These are phyloP conservation scores for Ceratoteleas bidentatus DNA, from an alignment of 1,140 invertebrate genomes.

Conservation along the genomic window DNA sequence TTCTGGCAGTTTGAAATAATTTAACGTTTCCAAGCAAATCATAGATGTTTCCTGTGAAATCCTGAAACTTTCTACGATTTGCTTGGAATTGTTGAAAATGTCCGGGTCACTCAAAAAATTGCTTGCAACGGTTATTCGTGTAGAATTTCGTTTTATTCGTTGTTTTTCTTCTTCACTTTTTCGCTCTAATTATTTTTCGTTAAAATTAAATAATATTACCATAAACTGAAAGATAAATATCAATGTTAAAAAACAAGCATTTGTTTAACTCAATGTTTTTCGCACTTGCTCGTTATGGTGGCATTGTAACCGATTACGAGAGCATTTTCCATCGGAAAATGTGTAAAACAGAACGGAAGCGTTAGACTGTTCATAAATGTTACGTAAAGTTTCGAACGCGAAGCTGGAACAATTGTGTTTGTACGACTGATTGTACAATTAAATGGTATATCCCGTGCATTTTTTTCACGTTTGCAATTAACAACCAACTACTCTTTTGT, in stretches of 20 bases:
- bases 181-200: not conserved
- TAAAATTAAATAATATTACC: not conserved
- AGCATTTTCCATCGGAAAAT: slow-evolving; percentile 4
- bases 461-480: too few relatives aligned
- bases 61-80: not conserved
- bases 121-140: too few relatives aligned
- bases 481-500: too few relatives aligned
- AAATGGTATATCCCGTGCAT: too few relatives aligned
- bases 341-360: slow-evolving; percentile 11
- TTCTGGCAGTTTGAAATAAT: too few relatives aligned
- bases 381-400: slow-evolving; percentile 7
- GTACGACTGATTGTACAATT: not conserved
- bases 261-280: not conserved
- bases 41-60: too few relatives aligned
- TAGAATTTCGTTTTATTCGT: not conserved
- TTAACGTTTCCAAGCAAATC: slow-evolving; percentile 4
- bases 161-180: not conserved
- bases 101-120: too few relatives aligned
- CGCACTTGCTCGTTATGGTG: not conserved
- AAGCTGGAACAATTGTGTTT: not conserved
- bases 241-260: not conserved
- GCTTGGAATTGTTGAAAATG: not conserved
- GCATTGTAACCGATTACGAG: not conserved
- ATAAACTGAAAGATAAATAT: not conserved
- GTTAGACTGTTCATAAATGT: slow-evolving; percentile 21